A percentile compares a stretch with the other conserved stretches of the same genome.
Evolutionary conservation across 2,888 invertebrate species (phyloP).

Genomic region (Drosophila lutescens): DNA sequence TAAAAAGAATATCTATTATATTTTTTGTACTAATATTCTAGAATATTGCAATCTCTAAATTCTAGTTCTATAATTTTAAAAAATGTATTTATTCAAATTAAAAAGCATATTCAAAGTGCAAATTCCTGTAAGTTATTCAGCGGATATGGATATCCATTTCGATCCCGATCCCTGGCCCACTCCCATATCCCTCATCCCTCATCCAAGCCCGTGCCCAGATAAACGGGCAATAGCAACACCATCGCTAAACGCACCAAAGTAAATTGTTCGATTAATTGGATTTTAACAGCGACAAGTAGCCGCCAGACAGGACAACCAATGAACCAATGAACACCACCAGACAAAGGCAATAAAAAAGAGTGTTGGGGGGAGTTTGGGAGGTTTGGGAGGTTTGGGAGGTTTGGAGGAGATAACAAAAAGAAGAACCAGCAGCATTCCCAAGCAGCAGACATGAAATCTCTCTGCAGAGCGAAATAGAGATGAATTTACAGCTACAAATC

Average conservation of each 20-base stretch:
- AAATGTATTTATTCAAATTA: too few relatives aligned
- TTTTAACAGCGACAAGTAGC: constrained; percentile 80
- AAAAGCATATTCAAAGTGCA: too few relatives aligned
- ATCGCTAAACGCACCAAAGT: constrained; percentile 77
- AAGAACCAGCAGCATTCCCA: constrained; percentile 60
- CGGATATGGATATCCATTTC: constrained; percentile 16
- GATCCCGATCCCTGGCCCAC: constrained; percentile 28
- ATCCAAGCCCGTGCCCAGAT: constrained; percentile 20
- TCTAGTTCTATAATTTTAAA: too few relatives aligned
- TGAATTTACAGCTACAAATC: constrained; percentile 83
- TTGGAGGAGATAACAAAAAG: background rate
- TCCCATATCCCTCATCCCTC: constrained; percentile 6
- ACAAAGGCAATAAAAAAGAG: constrained; percentile 33
- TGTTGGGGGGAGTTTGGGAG: constrained; percentile 1
- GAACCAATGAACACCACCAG: constrained; percentile 31
- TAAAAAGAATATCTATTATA: too few relatives aligned
- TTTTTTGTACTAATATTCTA: too few relatives aligned
- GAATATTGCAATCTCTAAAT: too few relatives aligned
- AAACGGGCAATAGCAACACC: constrained; percentile 59
- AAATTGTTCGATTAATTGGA: constrained; percentile 80
- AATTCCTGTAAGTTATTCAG: background rate
- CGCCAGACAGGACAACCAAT: constrained; percentile 45
- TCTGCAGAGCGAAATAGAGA: constrained; percentile 68
- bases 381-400: background rate
- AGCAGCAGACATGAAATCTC: constrained; percentile 64